Evolutionary conservation across 2,888 invertebrate species (phyloP).

Genomic region (Eupithecia centaureata): DNA sequence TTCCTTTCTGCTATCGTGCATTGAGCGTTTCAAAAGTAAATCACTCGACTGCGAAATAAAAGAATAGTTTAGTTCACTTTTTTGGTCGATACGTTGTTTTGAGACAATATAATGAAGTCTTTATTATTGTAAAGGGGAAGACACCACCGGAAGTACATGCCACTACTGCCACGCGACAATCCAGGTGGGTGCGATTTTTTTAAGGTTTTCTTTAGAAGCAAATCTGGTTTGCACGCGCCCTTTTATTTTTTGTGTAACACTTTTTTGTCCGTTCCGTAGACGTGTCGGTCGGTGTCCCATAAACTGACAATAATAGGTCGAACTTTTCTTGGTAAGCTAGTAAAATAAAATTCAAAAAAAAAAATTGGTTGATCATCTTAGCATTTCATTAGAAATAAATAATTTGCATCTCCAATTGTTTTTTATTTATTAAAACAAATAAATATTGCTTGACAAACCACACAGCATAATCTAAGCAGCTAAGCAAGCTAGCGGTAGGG

Average conservation of each 20-base stretch:
- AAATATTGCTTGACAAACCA: too few relatives aligned
- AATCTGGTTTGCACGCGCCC: neutral
- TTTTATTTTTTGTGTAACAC: neutral
- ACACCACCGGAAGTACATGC: constrained; percentile 60
- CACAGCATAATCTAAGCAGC: too few relatives aligned
- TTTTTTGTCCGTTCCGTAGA: neutral
- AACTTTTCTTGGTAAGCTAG: neutral
- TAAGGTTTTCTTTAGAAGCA: neutral
- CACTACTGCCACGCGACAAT: constrained; percentile 63
- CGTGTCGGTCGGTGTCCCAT: too few relatives aligned
- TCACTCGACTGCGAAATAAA: neutral
- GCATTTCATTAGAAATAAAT: too few relatives aligned
- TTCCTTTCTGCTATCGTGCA: neutral
- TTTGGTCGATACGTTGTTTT: constrained; percentile 46
- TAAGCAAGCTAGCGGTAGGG: too few relatives aligned
- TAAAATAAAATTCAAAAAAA: too few relatives aligned
- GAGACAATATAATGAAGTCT: constrained; percentile 10
- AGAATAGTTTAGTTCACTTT: neutral
- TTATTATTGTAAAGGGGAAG: constrained; percentile 52
- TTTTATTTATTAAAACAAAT: too few relatives aligned
- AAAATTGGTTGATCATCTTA: too few relatives aligned
- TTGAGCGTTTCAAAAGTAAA: neutral
- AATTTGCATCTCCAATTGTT: too few relatives aligned
- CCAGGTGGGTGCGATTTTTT: constrained; percentile 70
- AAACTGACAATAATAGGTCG: neutral